Conservation (phyloP, 2,888 invertebrate genomes). For the Caenorhabditis sp. region DNA sequence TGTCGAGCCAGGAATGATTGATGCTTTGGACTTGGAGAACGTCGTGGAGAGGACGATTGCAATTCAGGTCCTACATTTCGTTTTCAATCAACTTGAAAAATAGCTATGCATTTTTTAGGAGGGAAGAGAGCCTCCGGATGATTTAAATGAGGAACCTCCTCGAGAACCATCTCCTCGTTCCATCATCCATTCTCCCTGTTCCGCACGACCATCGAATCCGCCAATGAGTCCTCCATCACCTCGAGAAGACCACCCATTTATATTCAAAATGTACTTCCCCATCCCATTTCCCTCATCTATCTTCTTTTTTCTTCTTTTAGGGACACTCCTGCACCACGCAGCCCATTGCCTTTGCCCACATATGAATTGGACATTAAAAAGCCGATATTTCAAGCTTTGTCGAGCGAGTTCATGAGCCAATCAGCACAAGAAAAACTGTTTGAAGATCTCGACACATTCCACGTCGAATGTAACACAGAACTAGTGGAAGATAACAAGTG, state of each 20-base stretch:
- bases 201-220: constrained; percentile 42
- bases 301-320: constrained; percentile 13
- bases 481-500: constrained; percentile 55
- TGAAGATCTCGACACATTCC: constrained; percentile 42
- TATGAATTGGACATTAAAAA: constrained; percentile 59
- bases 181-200: constrained; percentile 51
- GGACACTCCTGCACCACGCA: constrained; percentile 38
- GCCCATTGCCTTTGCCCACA: constrained; percentile 31
- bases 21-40: constrained; percentile 77
- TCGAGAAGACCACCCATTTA: constrained; percentile 57
- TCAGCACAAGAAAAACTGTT: constrained; percentile 59
- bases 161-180: constrained; percentile 59
- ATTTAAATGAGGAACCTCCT: constrained; percentile 71
- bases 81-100: background rate
- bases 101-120: constrained; percentile 64
- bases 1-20: constrained; percentile 76
- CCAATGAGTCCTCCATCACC: constrained; percentile 60
- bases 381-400: constrained; percentile 67
- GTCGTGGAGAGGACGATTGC: constrained; percentile 78
- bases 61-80: constrained; percentile 65
- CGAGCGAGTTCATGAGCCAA: constrained; percentile 55
- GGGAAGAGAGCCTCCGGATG: constrained; percentile 75
- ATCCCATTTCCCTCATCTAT: background rate
- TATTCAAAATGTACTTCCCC: constrained; percentile 49
- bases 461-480: constrained; percentile 50